These are phyloP conservation scores for Paratrypauchen microcephalus DNA, from an alignment of 2,797 vertebrate species.

Conservation along the genomic window DNA sequence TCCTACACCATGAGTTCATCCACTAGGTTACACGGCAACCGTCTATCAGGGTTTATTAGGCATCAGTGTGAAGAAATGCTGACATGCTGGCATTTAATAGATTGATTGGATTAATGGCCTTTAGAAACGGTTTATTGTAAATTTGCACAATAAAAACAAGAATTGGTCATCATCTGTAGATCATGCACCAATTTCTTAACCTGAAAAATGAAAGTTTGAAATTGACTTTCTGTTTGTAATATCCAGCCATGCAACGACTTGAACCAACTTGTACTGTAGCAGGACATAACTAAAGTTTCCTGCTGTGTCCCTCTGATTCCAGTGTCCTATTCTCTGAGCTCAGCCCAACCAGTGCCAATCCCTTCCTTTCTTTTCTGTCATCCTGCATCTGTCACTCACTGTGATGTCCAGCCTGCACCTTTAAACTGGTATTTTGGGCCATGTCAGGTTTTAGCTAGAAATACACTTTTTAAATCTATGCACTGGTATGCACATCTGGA, in stretches of 20 bases:
- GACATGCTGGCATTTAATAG: constrained; percentile 12
- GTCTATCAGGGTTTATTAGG: constrained; percentile 54
- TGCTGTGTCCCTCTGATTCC: no score
- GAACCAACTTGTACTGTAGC: no score
- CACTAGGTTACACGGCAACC: constrained; percentile 46
- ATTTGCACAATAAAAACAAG: neutral
- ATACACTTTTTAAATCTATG: no score
- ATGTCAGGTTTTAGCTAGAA: no score
- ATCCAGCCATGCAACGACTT: no score
- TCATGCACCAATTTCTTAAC: no score
- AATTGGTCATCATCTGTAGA: neutral
- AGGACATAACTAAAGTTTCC: no score
- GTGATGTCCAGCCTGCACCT: constrained; percentile 15
- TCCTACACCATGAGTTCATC: constrained; percentile 24
- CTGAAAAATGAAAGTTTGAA: no score
- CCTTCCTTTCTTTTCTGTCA: constrained; percentile 32
- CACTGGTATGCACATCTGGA: no score
- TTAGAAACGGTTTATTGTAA: neutral
- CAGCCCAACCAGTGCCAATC: constrained; percentile 47
- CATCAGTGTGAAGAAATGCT: constrained; percentile 35
- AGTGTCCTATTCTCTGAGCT: constrained; percentile 24
- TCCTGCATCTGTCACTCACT: constrained; percentile 58
- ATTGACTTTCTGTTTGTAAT: no score
- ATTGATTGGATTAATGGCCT: neutral
- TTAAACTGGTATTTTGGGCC: no score